Evolutionary conservation across 2,797 vertebrate genomes (phyloP).

Genomic region (Crotalus adamanteus): DNA sequence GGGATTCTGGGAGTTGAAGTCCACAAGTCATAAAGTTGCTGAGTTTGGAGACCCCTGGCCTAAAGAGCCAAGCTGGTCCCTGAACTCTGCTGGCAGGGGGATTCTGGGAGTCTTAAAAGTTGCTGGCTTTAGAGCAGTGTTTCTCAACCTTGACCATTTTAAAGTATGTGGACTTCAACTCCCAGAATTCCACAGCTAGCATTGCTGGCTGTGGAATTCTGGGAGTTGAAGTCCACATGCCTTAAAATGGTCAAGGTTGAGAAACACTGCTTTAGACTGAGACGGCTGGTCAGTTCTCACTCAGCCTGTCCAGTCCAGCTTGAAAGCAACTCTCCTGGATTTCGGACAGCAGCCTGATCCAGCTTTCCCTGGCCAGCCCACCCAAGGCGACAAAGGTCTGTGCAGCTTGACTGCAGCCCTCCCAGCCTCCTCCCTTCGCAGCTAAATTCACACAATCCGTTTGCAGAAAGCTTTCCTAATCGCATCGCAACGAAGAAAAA

Average conservation of each 20-base stretch:
- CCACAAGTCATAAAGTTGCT: too few relatives aligned
- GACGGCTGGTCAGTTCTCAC: background rate
- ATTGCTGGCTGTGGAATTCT: too few relatives aligned
- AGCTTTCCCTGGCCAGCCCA: background rate
- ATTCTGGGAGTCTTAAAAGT: background rate
- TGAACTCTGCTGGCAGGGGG: too few relatives aligned
- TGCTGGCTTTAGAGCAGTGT: background rate
- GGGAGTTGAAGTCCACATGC: too few relatives aligned
- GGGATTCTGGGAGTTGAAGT: too few relatives aligned
- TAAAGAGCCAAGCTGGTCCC: too few relatives aligned
- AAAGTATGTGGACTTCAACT: too few relatives aligned
- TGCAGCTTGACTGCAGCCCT: background rate
- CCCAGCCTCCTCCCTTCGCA: background rate
- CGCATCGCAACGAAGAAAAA: background rate
- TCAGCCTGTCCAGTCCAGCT: background rate
- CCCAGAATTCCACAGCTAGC: too few relatives aligned
- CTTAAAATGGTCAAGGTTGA: too few relatives aligned
- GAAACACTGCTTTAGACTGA: background rate
- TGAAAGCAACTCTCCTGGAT: background rate
- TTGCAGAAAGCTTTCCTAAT: background rate
- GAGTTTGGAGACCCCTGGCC: too few relatives aligned
- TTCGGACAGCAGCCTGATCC: background rate
- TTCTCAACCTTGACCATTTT: too few relatives aligned
- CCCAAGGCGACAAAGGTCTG: background rate
- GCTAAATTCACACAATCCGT: background rate